Evolutionary conservation across 2,888 invertebrate genomes (phyloP), one percentile per base, ranked within the genome.

Genomic region (Encarsia formosa): DNA sequence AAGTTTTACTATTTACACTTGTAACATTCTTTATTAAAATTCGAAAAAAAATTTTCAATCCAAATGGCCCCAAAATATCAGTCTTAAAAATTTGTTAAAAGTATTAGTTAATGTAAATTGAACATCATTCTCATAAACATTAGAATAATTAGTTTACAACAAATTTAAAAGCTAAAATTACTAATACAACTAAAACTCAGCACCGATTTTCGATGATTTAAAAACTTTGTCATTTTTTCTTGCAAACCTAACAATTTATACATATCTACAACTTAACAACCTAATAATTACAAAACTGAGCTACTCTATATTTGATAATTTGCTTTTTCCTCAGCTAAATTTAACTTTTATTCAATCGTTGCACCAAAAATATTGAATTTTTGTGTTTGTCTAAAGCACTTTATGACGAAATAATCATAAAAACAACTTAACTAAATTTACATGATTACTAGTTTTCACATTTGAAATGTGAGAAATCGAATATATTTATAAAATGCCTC

Each of bases 11-110:
- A 15, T 41, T 41, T 41, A 18, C 20, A 39, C 40, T 35, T 52
- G 29, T n/a, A n/a, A n/a, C n/a, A n/a, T n/a, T n/a, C n/a, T n/a
- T n/a, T n/a, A n/a, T n/a, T n/a, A n/a, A n/a, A n/a, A n/a, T n/a
- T n/a, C n/a, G n/a, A n/a, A n/a, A n/a, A n/a, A n/a, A n/a, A n/a
- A n/a, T n/a, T n/a, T n/a, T n/a, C n/a, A n/a, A 49, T 65, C 43
- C 52, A 63, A 65, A 66, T 71, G 71, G 69, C 69, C 71, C 71
- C 71, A 61, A 65, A 65, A 61, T 62, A 63, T 73, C 71, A 73
- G 73, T 73, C 73, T 72, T 71, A 64, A 57, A 47, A 44, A 60
- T 63, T 58, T 60, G 55, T 65, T 58, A 61, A 48, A 48, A 54
- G 55, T 60, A 61, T 56, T 49, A 59, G 63, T 64, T 64, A 51